These are phyloP conservation scores for Calliphora vomitoria DNA, from an alignment of 2,888 invertebrate species.

Conservation along the genomic window DNA sequence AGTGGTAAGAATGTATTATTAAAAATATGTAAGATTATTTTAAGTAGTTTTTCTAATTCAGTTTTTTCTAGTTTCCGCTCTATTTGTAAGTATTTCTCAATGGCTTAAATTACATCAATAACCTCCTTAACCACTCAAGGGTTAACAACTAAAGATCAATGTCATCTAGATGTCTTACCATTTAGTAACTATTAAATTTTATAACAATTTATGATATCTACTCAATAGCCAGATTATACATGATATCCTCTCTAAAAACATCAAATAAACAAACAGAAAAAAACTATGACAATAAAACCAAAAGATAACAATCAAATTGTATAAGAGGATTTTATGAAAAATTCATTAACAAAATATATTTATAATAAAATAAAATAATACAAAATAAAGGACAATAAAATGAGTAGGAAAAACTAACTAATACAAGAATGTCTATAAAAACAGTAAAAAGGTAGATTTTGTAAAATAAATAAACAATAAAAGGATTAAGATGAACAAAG, in stretches of 20 bases:
- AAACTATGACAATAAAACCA: slow-evolving; percentile 19
- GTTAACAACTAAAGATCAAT: slow-evolving; percentile 38
- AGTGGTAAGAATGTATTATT: too few relatives aligned
- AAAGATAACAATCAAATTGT: slow-evolving; percentile 30
- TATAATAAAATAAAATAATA: slow-evolving; percentile 28
- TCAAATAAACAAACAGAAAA: slow-evolving; percentile 17
- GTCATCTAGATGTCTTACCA: slow-evolving; percentile 16
- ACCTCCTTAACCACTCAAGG: slow-evolving; percentile 3
- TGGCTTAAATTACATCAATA: too few relatives aligned
- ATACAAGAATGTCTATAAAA: background rate
- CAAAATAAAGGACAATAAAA: background rate
- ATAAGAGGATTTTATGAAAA: slow-evolving; percentile 17
- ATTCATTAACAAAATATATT: slow-evolving; percentile 36
- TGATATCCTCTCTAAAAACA: background rate
- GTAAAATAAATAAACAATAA: slow-evolving; percentile 15
- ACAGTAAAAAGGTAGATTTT: background rate
- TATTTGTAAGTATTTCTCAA: too few relatives aligned
- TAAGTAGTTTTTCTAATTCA: too few relatives aligned
- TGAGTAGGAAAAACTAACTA: background rate
- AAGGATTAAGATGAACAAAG: slow-evolving; percentile 14
- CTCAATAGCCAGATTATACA: slow-evolving; percentile 7
- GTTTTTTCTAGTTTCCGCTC: too few relatives aligned
- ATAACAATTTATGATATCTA: slow-evolving; percentile 29
- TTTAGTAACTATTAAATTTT: slow-evolving; percentile 14
- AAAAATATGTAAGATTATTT: too few relatives aligned